Evolutionary conservation across 2,797 vertebrate species (phyloP).

Genomic region (Bovichtus variegatus): DNA sequence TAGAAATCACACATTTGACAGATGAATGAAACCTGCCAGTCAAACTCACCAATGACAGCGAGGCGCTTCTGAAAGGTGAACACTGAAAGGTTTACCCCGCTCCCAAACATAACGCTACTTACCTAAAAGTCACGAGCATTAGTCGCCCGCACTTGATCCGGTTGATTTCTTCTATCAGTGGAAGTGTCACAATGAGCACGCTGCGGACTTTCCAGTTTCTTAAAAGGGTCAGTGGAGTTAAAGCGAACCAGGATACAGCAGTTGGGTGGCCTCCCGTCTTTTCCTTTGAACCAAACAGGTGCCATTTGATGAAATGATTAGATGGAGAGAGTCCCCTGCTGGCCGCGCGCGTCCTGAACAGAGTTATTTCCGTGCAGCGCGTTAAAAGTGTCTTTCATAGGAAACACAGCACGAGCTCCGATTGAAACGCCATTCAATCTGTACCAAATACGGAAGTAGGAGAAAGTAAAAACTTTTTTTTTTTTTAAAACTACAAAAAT

Average conservation of each 20-base stretch:
- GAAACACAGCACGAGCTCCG: rapidly evolving
- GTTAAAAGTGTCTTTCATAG: not conserved
- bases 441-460: not conserved
- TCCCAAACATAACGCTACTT: slow-evolving; percentile 12
- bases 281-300: slow-evolving; percentile 78
- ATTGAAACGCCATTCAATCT: not conserved
- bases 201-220: too few relatives aligned
- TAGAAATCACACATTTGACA: not conserved
- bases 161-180: rapidly evolving
- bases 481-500: not conserved
- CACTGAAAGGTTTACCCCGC: not conserved
- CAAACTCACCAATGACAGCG: not conserved
- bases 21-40: not conserved
- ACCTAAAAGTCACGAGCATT: slow-evolving; percentile 9
- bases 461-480: not conserved
- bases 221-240: not conserved
- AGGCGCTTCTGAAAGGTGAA: not conserved
- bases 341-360: slow-evolving; percentile 43
- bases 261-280: slow-evolving; percentile 31
- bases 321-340: slow-evolving; percentile 63
- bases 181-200: not conserved
- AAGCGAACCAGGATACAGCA: slow-evolving; percentile 6
- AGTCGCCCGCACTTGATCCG: not conserved
- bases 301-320: slow-evolving; percentile 74
- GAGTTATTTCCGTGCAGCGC: not conserved